Percentiles rank a stretch among this genome's conserved stretches.
Evolutionary conservation across 2,797 vertebrate species (phyloP).

Genomic region (Ciconia nigra): DNA sequence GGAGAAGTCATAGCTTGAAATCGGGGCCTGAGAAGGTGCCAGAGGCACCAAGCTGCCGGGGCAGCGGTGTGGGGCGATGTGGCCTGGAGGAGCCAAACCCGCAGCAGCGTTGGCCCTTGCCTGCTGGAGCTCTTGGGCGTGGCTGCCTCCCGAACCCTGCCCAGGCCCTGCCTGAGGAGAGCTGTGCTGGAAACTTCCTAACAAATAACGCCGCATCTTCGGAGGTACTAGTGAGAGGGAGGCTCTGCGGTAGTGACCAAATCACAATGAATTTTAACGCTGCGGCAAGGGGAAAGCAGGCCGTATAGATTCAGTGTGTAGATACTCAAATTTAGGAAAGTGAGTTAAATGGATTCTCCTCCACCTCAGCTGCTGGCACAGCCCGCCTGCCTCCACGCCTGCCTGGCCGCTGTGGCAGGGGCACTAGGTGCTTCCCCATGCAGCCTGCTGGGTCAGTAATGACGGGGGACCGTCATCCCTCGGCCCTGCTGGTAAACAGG

Average conservation of each 20-base stretch:
- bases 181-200: neutral
- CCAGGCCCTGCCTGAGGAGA: neutral
- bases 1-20: neutral
- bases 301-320: neutral
- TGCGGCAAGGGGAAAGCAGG: neutral
- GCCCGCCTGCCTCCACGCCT: accelerated
- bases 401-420: no score
- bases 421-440: neutral
- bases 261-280: accelerated
- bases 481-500: accelerated
- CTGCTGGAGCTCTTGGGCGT: neutral
- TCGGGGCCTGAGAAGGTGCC: accelerated
- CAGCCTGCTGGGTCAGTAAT: neutral
- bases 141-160: neutral
- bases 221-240: neutral
- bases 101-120: neutral
- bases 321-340: neutral
- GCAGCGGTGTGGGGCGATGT: accelerated
- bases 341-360: neutral
- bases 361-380: neutral
- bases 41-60: accelerated
- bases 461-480: accelerated
- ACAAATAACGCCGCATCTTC: no score
- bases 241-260: neutral
- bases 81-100: neutral